Conservation (phyloP, 2,888 invertebrate genomes). For the Eustalomyia histrio region DNA sequence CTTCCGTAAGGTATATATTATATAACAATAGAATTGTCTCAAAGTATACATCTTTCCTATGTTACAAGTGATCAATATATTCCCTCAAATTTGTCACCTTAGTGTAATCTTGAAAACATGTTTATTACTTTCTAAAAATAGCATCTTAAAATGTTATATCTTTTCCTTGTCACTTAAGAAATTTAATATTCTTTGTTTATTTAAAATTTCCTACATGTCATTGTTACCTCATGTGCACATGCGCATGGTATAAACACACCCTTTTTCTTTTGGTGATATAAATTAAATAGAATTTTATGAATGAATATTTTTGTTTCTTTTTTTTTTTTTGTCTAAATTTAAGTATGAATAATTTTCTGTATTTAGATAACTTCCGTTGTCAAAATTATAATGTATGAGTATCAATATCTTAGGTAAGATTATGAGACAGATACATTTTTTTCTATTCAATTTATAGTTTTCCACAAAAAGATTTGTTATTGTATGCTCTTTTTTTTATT, state of each 20-base stretch:
- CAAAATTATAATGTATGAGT: neutral
- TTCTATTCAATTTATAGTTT: neutral
- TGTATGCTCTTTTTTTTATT: constrained; percentile 17
- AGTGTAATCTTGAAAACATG: neutral
- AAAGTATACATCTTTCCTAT: neutral
- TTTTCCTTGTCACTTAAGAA: constrained; percentile 11
- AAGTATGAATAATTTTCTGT: neutral
- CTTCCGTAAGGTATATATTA: constrained; percentile 25
- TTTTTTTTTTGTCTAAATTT: constrained; percentile 6
- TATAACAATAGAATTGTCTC: neutral
- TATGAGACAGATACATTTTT: neutral
- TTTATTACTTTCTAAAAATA: constrained; percentile 8
- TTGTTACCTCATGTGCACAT: constrained; percentile 25
- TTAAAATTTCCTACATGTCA: neutral
- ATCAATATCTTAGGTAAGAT: constrained; percentile 8
- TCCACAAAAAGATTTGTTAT: neutral
- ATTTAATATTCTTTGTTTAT: constrained; percentile 1
- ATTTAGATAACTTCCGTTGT: constrained; percentile 27
- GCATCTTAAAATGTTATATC: neutral
- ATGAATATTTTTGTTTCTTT: constrained; percentile 13
- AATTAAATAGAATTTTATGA: constrained; percentile 7
- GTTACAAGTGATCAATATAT: constrained; percentile 28
- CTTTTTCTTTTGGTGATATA: constrained; percentile 8
- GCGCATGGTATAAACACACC: constrained; percentile 34
- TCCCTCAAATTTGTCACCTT: constrained; percentile 38